These are phyloP conservation scores for Calidris pugnax DNA, from an alignment of 2,113 vertebrate species.

Conservation along the genomic window DNA sequence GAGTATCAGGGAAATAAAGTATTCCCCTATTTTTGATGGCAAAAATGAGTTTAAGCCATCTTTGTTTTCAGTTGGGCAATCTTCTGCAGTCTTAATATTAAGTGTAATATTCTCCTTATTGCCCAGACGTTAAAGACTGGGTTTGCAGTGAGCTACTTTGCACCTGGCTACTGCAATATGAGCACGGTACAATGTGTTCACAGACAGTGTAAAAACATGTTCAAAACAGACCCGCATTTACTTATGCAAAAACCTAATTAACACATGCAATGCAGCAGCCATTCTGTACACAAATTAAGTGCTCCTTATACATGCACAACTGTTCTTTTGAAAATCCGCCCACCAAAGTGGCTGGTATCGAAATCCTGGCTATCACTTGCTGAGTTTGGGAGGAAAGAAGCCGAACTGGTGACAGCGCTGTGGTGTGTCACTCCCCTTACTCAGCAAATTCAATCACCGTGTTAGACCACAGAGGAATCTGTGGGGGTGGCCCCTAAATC, in stretches of 20 bases:
- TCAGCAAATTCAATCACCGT: background rate
- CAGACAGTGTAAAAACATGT: background rate
- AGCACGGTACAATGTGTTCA: background rate
- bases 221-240: background rate
- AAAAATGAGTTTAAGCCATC: background rate
- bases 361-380: background rate
- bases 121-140: background rate
- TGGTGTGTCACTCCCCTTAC: background rate
- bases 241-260: background rate
- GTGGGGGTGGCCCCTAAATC: background rate
- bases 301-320: background rate
- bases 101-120: background rate
- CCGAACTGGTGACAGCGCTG: background rate
- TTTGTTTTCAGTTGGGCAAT: background rate
- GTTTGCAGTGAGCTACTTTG: background rate
- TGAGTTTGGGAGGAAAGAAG: background rate
- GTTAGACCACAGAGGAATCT: background rate
- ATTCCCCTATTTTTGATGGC: background rate
- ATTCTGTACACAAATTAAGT: background rate
- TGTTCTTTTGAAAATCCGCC: background rate
- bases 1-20: background rate
- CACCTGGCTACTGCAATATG: background rate
- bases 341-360: background rate
- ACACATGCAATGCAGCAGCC: background rate
- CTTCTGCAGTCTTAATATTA: background rate